Conservation (phyloP, 2,797 vertebrate species). For the Tapera naevia region DNA sequence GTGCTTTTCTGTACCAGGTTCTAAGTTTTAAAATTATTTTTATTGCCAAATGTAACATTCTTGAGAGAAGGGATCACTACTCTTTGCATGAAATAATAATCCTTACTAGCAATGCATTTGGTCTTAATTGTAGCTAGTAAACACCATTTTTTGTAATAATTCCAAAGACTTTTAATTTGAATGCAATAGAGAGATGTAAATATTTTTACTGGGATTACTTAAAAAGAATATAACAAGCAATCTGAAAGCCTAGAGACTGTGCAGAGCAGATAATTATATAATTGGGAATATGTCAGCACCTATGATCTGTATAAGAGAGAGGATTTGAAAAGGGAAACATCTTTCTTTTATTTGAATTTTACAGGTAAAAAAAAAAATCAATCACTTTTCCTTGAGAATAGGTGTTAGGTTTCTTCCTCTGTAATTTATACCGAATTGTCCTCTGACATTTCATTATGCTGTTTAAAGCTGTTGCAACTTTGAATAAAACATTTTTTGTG, state of each 20-base stretch:
- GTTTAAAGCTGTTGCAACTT: slow-evolving; percentile 28
- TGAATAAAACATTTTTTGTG: slow-evolving; percentile 52
- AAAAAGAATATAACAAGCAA: background rate
- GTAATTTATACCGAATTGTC: slow-evolving; percentile 20
- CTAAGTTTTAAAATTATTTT: background rate
- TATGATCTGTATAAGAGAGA: background rate
- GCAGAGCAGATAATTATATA: background rate
- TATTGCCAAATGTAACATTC: background rate
- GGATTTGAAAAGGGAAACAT: background rate
- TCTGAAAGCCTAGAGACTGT: background rate
- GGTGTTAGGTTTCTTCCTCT: background rate
- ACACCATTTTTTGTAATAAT: background rate
- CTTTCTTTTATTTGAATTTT: background rate
- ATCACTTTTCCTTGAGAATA: background rate
- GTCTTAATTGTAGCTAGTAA: background rate
- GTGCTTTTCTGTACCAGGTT: background rate
- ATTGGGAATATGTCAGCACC: background rate
- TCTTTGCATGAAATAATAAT: background rate
- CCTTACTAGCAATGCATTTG: background rate
- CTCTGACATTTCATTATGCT: slow-evolving; percentile 18
- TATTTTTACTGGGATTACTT: background rate
- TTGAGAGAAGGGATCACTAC: background rate
- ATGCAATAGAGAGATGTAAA: background rate
- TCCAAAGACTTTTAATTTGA: background rate
- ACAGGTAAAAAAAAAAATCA: background rate